Evolutionary conservation across 2,113 vertebrate genomes (phyloP).

Genomic region (Oxyruncus cristatus): DNA sequence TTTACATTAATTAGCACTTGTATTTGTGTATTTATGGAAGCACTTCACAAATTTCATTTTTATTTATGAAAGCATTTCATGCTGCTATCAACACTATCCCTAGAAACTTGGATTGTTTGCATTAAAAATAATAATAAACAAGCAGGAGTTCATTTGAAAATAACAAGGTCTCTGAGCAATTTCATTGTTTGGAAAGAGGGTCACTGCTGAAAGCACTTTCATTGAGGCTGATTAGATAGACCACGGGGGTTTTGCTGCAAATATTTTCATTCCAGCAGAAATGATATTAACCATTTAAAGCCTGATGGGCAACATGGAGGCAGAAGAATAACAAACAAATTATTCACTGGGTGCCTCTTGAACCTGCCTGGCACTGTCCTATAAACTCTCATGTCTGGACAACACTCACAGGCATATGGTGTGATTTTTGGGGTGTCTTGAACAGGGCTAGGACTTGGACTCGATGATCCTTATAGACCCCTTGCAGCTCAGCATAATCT

Average conservation of each 20-base stretch:
- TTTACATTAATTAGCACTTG: constrained; percentile 16
- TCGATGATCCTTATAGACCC: not conserved
- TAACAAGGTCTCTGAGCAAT: constrained; percentile 50
- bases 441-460: not conserved
- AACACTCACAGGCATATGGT: not conserved
- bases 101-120: constrained; percentile 24
- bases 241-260: not conserved
- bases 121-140: constrained; percentile 37
- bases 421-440: not conserved
- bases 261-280: not conserved
- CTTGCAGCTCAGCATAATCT: not conserved
- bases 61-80: constrained; percentile 41
- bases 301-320: not conserved
- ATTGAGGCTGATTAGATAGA: constrained; percentile 28
- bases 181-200: constrained; percentile 43
- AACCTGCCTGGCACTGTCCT: not conserved
- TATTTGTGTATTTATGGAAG: not conserved
- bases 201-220: constrained; percentile 42
- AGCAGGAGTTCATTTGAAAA: constrained; percentile 48
- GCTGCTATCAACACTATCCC: not conserved
- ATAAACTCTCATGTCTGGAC: not conserved
- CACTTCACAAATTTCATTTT: constrained; percentile 16
- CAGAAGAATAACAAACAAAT: not conserved
- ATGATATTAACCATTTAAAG: not conserved
- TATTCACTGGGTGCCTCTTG: not conserved